Base-by-base conservation (phyloP, 1,140 invertebrate species). In the Brachystomella parvula region DNA sequence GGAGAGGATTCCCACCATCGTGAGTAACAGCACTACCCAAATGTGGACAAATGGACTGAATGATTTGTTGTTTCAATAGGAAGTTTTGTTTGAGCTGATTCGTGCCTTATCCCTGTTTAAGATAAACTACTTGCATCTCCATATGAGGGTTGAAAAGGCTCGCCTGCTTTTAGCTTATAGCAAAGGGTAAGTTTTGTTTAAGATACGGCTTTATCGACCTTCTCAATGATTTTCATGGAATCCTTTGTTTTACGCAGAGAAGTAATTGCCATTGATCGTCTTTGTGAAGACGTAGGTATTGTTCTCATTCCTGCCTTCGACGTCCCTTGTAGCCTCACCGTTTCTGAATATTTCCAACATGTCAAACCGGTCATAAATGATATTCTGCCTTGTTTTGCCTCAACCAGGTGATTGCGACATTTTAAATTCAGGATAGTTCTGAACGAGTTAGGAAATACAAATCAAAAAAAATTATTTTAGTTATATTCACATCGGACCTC, bases 231-330 rank as follows among this genome's bases (percentile, higher is more conserved):
- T 60, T 21, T 24, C 12, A 39, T 53, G 60, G 19, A 63, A n/a
- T n/a, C n/a, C n/a, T n/a, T n/a, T n/a, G n/a, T n/a, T n/a, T n/a
- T 49, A 35, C 44, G 19, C 74, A 83, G 82, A 67, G 84, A 85
- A 73, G 79, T 86, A 74, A 78, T 86, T 17, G 83, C 83, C 2
- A 75, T 87, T n/a, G 84, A 84, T 70, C 78, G 83, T 35, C 85
- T 84, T 75, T 86, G 85, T 78, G 77, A 77, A 71, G 81, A 81
- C 61, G 76, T 78, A 49, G 79, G 77, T 64, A 76, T 81, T 61
- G 78, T 80, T 70, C 75, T 86, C 58, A 77, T 85, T 17, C 85
- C 85, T 61, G 83, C 84, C 0, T 70, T 86, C 57, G 85, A 86
- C 70, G 80, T 86, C 61, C 39, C 67, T n/a, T 65, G 49, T 63